Base-by-base conservation (phyloP, 2,797 vertebrate species). In the Nannoperca australis region DNA sequence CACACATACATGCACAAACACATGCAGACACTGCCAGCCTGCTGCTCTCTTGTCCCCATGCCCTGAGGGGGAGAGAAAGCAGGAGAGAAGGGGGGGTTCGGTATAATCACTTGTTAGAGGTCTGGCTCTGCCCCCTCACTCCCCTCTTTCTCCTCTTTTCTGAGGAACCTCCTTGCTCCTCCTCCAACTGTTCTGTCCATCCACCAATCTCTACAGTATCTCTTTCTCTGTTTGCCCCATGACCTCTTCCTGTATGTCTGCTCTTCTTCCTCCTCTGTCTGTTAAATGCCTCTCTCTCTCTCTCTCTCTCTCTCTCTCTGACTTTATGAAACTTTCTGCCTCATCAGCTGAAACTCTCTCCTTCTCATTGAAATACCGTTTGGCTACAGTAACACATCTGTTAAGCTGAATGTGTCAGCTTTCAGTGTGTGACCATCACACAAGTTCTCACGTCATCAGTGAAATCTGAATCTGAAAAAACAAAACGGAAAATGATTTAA, bases 101-200 rank as follows among this genome's bases (percentile, higher is more conserved):
- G 88, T 94, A 93, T 95, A 95, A 95, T 96, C 93, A 95, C 94
- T 95, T 95, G 94, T 94, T 93, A 94, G 87, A 93, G 92, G 91
- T 92, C 91, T 94, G 91, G 88, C 89, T 90, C 67, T 42, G 63
- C 92, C 79, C 84, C 84, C 82, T 64, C 68, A 42, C 50, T 68
- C 79, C 66, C 78, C 77, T 63, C 55, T 73, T 72, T 82, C 86
- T 80, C 64, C 79, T 51, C 78, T 76, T 75, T 65, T 73, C 79
- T 56, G 65, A 78, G 61, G 73, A 85, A 78, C 87, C 83, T 83
- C 67, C 79, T 83, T 3, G 62, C 79, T 83, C 87, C 82, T 83
- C 83, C 81, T 82, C 82, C 78, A 73, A 70, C 70, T 67, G 49
- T 79, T 85, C 86, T 89, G 86, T 87, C 86, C 88, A 88, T 88